Evolutionary conservation across 2,888 invertebrate genomes (phyloP), one percentile per base, ranked within the genome.

Genomic region (Dinocampus coccinellae): DNA sequence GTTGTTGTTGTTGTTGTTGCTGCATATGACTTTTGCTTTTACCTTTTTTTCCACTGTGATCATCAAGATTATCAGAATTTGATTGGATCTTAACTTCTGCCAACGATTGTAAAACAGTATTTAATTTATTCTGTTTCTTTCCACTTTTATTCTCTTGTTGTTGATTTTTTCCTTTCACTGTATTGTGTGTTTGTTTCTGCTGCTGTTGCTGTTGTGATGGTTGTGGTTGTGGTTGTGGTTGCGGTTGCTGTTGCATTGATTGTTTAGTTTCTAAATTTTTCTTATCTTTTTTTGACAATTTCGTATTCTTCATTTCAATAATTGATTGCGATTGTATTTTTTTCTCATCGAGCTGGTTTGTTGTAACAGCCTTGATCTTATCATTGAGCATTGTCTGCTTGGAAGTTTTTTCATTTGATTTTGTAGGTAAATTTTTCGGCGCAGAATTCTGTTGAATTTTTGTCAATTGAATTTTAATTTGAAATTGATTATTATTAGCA

Each of bases 231-330:
- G n/a, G n/a, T n/a, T n/a, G n/a, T n/a, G n/a, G 69, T 3, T 81
- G 75, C 42, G 83, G 83, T 61, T 85, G 82, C 16, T 81, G 79
- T 10, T 73, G 69, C 3, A 81, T 75, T 34, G 83, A 83, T 61
- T 85, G 84, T 39, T 86, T 87, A 20, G 85, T 84, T 10, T 85
- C 86, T 0, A 74, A 77, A 63, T 81, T 84, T 62, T 83, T 86
- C 65, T 86, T 85, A 3, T 86, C 83, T 52, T 86, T 87, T 52
- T 86, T 87, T 16, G 82, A 81, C 11, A 16, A 62, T 34, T 86
- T 87, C 20, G 76, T 75, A 75, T 42, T 78, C 65, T 83, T 85
- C 2, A 70, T 67, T 33, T 84, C 85, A 9, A 52, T 71, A 4
- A 70, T 67, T 73, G 66, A 75, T 71, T 79, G 81, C 26, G 79